phyloP scores from a whole-genome alignment of 1,140 invertebrate species.

The Drosophila nannoptera region DNA sequence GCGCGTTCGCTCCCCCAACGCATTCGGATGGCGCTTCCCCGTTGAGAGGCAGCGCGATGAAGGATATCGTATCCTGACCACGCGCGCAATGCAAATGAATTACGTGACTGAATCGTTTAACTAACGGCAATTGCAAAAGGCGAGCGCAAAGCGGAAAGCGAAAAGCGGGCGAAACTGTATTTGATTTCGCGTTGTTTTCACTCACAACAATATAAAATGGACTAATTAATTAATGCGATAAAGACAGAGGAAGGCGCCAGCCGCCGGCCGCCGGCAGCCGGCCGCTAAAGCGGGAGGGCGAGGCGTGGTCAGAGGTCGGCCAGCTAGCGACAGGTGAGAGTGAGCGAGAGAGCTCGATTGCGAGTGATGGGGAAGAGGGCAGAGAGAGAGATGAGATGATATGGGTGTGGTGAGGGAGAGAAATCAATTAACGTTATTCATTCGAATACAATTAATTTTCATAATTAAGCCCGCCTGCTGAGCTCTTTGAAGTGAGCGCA shows the following conservation, averaged over 20 bases:
- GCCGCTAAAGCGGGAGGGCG: neutral
- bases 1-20: neutral
- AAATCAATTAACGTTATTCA: conserved; percentile 70
- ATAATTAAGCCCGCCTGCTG: conserved; percentile 53
- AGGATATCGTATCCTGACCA: conserved; percentile 40
- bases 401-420: neutral
- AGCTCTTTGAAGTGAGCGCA: conserved; percentile 40
- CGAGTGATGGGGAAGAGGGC: neutral
- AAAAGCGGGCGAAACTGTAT: conserved; percentile 11
- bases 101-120: conserved; percentile 47
- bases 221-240: conserved; percentile 52
- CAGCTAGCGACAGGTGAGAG: neutral
- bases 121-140: conserved; percentile 42
- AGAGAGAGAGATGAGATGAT: conserved; percentile 3
- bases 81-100: conserved; percentile 51
- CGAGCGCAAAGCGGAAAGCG: conserved; percentile 4
- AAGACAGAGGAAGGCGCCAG: conserved; percentile 1
- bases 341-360: neutral
- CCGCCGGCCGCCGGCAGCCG: too few relatives aligned
- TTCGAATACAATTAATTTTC: conserved; percentile 66
- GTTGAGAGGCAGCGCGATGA: conserved; percentile 16
- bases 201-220: conserved; percentile 35
- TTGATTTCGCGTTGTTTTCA: conserved; percentile 32
- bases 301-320: neutral
- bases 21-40: neutral